Conservation (phyloP, 2,113 vertebrate genomes). For the Dasyurus viverrinus region DNA sequence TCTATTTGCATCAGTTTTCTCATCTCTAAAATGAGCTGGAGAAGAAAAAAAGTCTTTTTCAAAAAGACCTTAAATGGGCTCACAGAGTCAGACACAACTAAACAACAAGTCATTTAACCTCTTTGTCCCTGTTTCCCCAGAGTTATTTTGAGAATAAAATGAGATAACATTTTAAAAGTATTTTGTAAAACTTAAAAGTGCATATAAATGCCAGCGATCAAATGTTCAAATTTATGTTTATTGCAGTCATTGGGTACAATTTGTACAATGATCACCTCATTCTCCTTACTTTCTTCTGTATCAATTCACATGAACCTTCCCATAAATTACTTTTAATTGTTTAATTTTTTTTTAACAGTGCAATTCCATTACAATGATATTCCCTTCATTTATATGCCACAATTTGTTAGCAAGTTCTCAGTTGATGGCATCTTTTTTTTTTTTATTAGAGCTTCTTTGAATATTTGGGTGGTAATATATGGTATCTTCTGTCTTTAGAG, state of each 20-base stretch:
- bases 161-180: no score
- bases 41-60: background rate
- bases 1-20: background rate
- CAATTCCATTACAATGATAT: background rate
- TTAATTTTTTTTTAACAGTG: background rate
- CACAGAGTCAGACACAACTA: background rate
- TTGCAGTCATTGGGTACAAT: background rate
- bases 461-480: background rate
- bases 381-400: background rate
- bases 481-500: background rate
- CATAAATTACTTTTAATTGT: background rate
- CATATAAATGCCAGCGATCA: background rate
- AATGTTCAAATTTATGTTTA: background rate
- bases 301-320: background rate
- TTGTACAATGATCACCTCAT: background rate
- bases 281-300: background rate
- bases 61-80: background rate
- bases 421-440: background rate
- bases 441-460: background rate
- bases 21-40: background rate
- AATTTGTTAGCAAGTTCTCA: background rate
- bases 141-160: no score
- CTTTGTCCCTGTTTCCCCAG: background rate
- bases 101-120: background rate
- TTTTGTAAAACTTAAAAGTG: background rate